Conservation (phyloP, 2,113 vertebrate species). For the Erinaceus europaeus region DNA sequence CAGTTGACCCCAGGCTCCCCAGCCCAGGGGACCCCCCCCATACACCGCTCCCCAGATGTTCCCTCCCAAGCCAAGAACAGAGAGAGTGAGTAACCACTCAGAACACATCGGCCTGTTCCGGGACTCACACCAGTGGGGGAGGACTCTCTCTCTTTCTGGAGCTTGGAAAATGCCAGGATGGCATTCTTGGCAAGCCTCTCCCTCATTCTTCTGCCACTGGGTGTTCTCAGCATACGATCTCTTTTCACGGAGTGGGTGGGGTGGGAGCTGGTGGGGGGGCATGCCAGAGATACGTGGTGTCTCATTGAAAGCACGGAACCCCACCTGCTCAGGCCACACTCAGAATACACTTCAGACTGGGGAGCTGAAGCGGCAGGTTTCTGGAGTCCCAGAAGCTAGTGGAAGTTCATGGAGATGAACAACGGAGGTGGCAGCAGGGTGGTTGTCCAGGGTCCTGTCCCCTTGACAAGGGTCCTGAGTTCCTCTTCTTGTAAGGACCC, state of each 20-base stretch:
- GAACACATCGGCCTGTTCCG: not conserved
- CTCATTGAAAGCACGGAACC: not conserved
- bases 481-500: not conserved
- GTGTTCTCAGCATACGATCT: not conserved
- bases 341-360: not conserved
- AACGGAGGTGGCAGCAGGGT: not conserved
- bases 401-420: not conserved
- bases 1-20: not conserved
- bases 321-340: not conserved
- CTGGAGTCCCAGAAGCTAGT: no score
- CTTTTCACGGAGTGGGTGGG: not conserved
- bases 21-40: not conserved
- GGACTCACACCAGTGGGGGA: accelerated
- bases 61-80: not conserved
- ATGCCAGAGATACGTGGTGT: no score
- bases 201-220: not conserved
- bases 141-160: not conserved
- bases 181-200: not conserved
- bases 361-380: no score
- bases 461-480: not conserved
- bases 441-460: not conserved
- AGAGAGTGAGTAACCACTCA: not conserved
- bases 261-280: not conserved
- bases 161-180: not conserved
- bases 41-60: not conserved